These are phyloP conservation scores for Lophotriccus pileatus DNA, from an alignment of 2,797 vertebrate genomes.

Conservation along the genomic window DNA sequence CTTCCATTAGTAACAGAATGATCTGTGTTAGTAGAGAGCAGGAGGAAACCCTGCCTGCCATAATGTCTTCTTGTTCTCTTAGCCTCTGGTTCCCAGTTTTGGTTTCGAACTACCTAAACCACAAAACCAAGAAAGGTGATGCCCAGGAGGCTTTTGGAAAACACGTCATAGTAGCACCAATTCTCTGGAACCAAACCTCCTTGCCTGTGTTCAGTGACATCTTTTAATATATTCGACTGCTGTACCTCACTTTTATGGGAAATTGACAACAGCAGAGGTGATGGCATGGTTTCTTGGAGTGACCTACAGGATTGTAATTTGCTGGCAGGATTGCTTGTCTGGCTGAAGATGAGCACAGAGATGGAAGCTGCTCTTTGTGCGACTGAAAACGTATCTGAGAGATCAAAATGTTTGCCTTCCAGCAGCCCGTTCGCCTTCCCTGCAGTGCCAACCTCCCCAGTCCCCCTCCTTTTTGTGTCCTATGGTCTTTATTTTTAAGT, in stretches of 20 bases:
- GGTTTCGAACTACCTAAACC: background rate
- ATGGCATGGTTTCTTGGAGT: background rate
- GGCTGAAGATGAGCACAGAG: background rate
- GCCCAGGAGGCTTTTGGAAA: background rate
- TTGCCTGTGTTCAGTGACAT: fast-evolving
- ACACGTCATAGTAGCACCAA: fast-evolving
- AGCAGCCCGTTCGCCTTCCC: background rate
- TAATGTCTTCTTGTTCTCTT: background rate
- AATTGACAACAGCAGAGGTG: background rate
- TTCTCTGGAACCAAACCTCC: background rate
- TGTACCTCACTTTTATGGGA: background rate
- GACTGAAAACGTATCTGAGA: background rate
- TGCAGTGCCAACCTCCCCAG: fast-evolving
- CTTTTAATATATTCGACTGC: background rate
- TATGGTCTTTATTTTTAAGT: background rate
- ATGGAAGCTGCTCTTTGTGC: background rate
- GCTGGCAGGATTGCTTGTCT: background rate
- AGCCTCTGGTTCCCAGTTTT: background rate
- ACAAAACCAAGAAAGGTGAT: background rate
- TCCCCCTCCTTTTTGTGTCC: background rate
- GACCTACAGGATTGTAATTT: background rate
- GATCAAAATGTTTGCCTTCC: background rate
- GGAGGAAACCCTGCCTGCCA: background rate
- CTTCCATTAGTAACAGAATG: background rate
- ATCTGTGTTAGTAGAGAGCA: background rate